A percentile compares a stretch with the other conserved stretches of the same genome.
Conservation (phyloP, 2,797 vertebrate genomes). For the Ambastaia sidthimunki region DNA sequence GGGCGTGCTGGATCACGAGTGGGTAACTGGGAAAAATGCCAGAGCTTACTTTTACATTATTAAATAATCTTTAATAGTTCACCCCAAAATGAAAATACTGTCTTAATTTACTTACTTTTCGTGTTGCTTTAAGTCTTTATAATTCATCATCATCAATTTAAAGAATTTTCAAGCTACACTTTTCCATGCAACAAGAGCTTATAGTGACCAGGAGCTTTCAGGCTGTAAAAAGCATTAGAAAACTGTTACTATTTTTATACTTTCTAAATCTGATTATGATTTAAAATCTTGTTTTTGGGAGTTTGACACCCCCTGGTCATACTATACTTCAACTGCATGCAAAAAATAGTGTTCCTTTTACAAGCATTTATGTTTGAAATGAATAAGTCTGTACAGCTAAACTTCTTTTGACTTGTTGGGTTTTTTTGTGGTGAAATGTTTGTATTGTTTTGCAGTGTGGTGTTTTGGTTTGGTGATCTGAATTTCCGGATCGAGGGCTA, state of each 20-base stretch:
- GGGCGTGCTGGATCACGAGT: conserved; percentile 97
- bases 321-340: too few relatives aligned
- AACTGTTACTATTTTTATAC: too few relatives aligned
- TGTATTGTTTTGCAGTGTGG: conserved; percentile 76
- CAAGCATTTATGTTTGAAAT: neutral
- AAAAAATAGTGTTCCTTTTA: too few relatives aligned
- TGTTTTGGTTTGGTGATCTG: conserved; percentile 98
- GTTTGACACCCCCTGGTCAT: too few relatives aligned
- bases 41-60: neutral
- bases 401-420: neutral
- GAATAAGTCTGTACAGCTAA: neutral
- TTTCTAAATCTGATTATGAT: too few relatives aligned
- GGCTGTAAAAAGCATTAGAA: too few relatives aligned
- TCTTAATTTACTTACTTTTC: neutral
- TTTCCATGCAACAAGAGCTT: neutral
- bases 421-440: neutral
- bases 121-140: too few relatives aligned
- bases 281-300: too few relatives aligned
- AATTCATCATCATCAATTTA: too few relatives aligned
- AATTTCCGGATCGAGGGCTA: conserved; percentile 98
- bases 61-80: neutral
- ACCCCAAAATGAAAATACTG: neutral
- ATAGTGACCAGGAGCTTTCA: too few relatives aligned
- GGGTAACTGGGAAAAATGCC: conserved; percentile 61
- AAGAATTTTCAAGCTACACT: neutral